Base-by-base conservation (phyloP, 2,888 invertebrate genomes). In the Synanthedon formicaeformis region DNA sequence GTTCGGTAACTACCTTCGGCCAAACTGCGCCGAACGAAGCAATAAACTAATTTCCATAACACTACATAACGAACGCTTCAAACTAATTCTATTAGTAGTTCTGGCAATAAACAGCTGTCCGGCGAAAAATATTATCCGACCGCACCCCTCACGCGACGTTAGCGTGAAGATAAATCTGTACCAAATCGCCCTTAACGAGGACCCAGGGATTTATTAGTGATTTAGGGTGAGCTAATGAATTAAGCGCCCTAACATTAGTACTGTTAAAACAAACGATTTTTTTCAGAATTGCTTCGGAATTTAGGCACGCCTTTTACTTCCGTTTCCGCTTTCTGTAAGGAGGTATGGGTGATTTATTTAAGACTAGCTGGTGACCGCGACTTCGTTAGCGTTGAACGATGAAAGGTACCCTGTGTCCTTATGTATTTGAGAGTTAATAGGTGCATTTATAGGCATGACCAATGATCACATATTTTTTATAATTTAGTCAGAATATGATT, bases 181-280 rank as follows among this genome's bases (percentile, higher is more conserved):
- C 58, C 60, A 61, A 65, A 74, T 74, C 67, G 62, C 66, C 66
- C 67, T 59, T 68, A 73, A 74, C 71, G 74, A 68, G 71, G 60
- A 58, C 60, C 57, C 50, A 55, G 67, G 69, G 71, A 78, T 76
- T 78, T 76, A 76, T 75, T 65, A 69, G 70, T 66, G 71, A 77
- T 78, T 76, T 67, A 65, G 62, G 61, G 59, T 2, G 55, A 67
- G 69, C 72, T 78, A 78, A 77, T 78, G 76, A 77, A 78, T 77
- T 76, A 77, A 75, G 71, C 67, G 62, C 62, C 70, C 65, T 66
- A 18, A 70, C 73, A 75, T 75, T 74, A 71, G 67, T 70, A 65
- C 67, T 66, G 63, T 66, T 69, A 61, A 69, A 72, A 67, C 62
- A 66, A 67, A 63, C 62, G 64, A 59, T 67, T 68, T 68, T 65